A percentile compares a stretch with the other conserved stretches of the same genome.
Evolutionary conservation across 2,888 invertebrate species (phyloP).

Genomic region (Sinohyriopsis cumingii): DNA sequence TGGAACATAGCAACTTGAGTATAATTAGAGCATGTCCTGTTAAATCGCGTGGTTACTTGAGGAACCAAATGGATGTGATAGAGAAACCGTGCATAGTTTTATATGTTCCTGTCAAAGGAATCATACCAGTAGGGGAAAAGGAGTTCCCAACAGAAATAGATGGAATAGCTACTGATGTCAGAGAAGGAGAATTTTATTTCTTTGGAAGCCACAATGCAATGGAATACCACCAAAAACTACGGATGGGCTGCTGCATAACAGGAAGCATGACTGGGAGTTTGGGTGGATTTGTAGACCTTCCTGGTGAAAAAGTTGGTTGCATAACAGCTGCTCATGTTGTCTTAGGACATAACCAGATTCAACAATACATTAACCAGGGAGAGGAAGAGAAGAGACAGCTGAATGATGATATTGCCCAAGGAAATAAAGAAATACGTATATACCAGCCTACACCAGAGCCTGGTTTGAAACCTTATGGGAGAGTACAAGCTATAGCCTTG

Average conservation of each 20-base stretch:
- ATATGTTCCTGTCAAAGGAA: constrained; percentile 6
- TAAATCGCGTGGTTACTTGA: neutral
- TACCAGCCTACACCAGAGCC: too few species aligned
- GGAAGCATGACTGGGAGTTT: too few species aligned
- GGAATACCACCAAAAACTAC: neutral
- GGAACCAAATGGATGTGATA: neutral
- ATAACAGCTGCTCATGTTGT: too few species aligned
- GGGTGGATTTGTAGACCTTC: too few species aligned
- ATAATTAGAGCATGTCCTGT: neutral
- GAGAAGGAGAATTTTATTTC: constrained; percentile 1
- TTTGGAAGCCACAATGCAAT: neutral
- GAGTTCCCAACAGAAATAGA: neutral
- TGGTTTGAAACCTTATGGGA: too few species aligned
- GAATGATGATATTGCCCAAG: too few species aligned
- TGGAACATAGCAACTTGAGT: neutral
- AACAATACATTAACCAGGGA: too few species aligned
- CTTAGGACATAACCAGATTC: too few species aligned
- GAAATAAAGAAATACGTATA: too few species aligned
- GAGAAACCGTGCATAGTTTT: neutral
- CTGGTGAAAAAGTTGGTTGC: too few species aligned
- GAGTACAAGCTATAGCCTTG: too few species aligned
- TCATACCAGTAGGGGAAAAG: constrained; percentile 4
- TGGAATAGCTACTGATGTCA: neutral
- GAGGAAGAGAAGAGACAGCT: too few species aligned
- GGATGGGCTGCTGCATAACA: constrained; percentile 5